phyloP scores from a whole-genome alignment of 2,797 vertebrate genomes.

The Diplodus puntazzo region DNA sequence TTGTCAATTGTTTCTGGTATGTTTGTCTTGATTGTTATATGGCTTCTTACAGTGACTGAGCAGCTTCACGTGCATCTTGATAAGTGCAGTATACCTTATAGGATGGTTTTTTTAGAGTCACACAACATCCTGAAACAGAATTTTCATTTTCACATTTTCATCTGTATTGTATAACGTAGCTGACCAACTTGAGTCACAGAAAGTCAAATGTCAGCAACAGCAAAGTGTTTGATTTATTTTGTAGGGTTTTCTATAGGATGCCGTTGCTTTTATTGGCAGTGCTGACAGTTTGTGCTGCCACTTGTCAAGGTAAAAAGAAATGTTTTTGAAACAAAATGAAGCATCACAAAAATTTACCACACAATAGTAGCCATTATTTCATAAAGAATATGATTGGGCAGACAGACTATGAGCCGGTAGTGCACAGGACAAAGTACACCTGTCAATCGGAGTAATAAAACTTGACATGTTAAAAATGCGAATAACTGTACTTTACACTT shows the following conservation, averaged over 20 bases:
- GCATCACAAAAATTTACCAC: neutral
- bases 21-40: too few species aligned
- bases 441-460: neutral
- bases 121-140: neutral
- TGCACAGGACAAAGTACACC: neutral
- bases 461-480: neutral
- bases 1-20: too few species aligned
- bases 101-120: too few species aligned
- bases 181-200: neutral
- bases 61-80: too few species aligned
- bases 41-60: too few species aligned
- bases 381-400: neutral
- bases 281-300: constrained; percentile 47
- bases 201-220: too few species aligned
- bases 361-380: neutral
- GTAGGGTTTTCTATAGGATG: constrained; percentile 51
- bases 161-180: neutral
- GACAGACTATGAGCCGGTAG: too few species aligned
- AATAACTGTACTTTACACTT: neutral
- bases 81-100: too few species aligned
- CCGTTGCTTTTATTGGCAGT: constrained; percentile 36
- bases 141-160: too few species aligned
- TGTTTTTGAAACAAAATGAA: neutral
- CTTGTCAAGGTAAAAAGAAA: constrained; percentile 38
- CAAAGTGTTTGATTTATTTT: neutral